A percentile compares a stretch with the other conserved stretches of the same genome.
phyloP scores from a whole-genome alignment of 2,888 invertebrate genomes.

The Trichogramma dendrolimi region DNA sequence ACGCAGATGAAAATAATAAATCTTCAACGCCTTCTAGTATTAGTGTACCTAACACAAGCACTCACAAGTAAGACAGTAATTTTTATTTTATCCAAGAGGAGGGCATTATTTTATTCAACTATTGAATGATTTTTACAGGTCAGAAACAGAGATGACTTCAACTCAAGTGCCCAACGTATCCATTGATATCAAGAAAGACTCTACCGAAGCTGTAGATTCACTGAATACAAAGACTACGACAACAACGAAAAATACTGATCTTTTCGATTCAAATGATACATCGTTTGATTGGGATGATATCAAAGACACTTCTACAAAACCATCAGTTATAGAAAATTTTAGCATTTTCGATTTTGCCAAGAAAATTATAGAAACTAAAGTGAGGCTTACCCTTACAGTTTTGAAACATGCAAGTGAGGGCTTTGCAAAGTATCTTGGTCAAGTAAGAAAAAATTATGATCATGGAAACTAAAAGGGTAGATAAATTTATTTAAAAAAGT shows the following conservation, averaged over 20 bases:
- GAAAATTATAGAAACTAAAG: constrained; percentile 65
- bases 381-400: constrained; percentile 65
- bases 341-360: constrained; percentile 59
- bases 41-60: too few relatives aligned
- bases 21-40: background rate
- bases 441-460: constrained; percentile 56
- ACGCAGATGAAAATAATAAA: background rate
- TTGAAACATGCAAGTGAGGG: constrained; percentile 66
- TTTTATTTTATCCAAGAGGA: too few relatives aligned
- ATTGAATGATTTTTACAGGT: too few relatives aligned
- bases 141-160: too few relatives aligned
- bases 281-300: constrained; percentile 34
- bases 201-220: too few relatives aligned
- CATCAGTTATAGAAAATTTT: constrained; percentile 5
- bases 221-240: constrained; percentile 12
- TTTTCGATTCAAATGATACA: constrained; percentile 30
- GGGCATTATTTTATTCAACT: too few relatives aligned
- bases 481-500: constrained; percentile 7
- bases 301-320: constrained; percentile 32
- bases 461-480: constrained; percentile 28
- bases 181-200: too few relatives aligned
- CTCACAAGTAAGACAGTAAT: too few relatives aligned
- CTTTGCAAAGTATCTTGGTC: constrained; percentile 62
- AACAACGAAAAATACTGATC: constrained; percentile 22
- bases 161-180: too few relatives aligned